phyloP scores from a whole-genome alignment of 2,888 invertebrate species.

The Acrobasis repandana region DNA sequence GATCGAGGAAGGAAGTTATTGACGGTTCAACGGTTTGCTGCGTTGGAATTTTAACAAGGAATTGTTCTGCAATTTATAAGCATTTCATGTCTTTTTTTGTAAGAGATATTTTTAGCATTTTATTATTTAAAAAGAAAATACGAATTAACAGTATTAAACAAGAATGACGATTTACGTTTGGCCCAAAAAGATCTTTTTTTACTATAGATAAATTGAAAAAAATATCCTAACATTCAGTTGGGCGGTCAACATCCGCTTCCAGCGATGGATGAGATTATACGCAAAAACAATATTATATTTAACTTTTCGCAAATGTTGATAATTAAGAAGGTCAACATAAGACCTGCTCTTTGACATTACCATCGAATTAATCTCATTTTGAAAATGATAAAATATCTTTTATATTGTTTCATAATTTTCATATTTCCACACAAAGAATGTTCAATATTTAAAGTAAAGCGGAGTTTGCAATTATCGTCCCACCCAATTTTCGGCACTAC shows the following conservation, averaged over 20 bases:
- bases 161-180: not conserved
- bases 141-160: not conserved
- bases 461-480: not conserved
- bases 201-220: no score
- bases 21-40: conserved; percentile 7
- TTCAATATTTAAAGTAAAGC: not conserved
- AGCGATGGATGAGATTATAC: no score
- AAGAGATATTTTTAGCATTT: not conserved
- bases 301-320: no score
- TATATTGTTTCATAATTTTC: not conserved
- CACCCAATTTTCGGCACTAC: not conserved
- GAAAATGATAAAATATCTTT: not conserved
- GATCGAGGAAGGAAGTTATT: not conserved
- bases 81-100: not conserved
- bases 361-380: not conserved
- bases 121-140: not conserved
- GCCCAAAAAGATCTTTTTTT: no score
- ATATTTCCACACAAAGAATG: not conserved
- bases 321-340: no score
- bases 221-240: no score
- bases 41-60: not conserved
- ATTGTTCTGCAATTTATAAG: not conserved
- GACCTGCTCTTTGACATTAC: not conserved
- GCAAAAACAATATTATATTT: no score
- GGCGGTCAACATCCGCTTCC: no score